phyloP scores from a whole-genome alignment of 2,888 invertebrate species.

The Eilema sororculum region DNA sequence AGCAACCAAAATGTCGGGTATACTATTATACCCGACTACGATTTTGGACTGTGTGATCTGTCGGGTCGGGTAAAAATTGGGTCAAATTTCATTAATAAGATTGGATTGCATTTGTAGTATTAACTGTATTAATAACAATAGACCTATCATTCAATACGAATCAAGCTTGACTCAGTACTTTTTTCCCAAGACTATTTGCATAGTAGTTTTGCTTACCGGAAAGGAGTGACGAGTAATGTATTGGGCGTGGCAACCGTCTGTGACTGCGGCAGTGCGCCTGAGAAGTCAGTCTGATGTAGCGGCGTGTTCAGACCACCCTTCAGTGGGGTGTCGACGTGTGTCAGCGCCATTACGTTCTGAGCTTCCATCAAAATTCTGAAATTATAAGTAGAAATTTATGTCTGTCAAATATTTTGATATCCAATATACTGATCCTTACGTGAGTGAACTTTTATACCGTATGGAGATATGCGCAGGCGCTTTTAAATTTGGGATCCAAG shows the following conservation, averaged over 20 bases:
- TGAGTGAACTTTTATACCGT: too few species aligned
- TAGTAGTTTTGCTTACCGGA: constrained; percentile 81
- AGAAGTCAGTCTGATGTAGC: constrained; percentile 95
- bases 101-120: too few species aligned
- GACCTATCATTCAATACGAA: background rate
- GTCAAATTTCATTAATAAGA: too few species aligned
- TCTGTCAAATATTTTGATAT: background rate
- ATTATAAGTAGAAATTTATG: constrained; percentile 13
- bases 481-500: too few species aligned
- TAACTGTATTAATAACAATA: too few species aligned
- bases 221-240: constrained; percentile 95
- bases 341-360: constrained; percentile 99
- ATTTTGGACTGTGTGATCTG: too few species aligned
- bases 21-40: too few species aligned
- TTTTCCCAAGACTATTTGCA: background rate
- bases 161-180: background rate
- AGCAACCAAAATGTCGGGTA: too few species aligned
- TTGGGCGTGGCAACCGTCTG: constrained; percentile 93
- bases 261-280: constrained; percentile 92
- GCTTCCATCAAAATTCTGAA: constrained; percentile 95
- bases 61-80: too few species aligned
- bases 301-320: constrained; percentile 99
- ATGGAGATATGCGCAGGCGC: too few species aligned
- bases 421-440: too few species aligned
- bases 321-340: constrained; percentile 98